These are phyloP conservation scores for Macrochelys suwanniensis DNA, from an alignment of 2,797 vertebrate genomes.

Conservation along the genomic window DNA sequence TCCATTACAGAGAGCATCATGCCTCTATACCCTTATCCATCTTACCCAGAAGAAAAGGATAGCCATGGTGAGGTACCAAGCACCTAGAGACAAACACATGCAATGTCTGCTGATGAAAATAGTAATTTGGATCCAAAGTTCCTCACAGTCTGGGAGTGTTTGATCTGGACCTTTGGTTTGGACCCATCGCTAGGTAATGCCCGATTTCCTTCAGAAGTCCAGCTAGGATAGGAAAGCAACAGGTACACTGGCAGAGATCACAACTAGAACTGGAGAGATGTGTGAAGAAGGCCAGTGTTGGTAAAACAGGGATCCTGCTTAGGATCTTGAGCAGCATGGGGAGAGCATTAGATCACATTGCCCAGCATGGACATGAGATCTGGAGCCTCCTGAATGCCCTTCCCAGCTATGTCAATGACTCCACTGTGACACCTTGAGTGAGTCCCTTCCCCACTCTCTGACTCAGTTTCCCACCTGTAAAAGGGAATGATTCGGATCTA, in stretches of 20 bases:
- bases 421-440: conserved; percentile 7
- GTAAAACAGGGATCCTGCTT: background rate
- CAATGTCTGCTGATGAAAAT: too few species aligned
- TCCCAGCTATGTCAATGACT: conserved; percentile 52
- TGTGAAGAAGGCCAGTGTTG: background rate
- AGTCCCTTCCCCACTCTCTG: background rate
- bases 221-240: background rate
- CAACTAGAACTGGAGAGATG: background rate
- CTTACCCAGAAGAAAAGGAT: background rate
- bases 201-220: fast-evolving
- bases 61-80: background rate
- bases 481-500: conserved; percentile 58
- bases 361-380: background rate
- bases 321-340: background rate
- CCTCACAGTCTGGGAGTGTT: fast-evolving
- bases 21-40: background rate
- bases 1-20: background rate
- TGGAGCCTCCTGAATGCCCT: background rate
- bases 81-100: background rate
- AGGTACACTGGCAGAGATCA: background rate
- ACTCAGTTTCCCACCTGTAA: conserved; percentile 68
- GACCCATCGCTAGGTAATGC: fast-evolving
- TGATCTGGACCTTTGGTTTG: background rate
- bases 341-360: too few species aligned
- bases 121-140: background rate